Conservation (phyloP, 2,797 vertebrate genomes). For the Diceros bicornis region DNA sequence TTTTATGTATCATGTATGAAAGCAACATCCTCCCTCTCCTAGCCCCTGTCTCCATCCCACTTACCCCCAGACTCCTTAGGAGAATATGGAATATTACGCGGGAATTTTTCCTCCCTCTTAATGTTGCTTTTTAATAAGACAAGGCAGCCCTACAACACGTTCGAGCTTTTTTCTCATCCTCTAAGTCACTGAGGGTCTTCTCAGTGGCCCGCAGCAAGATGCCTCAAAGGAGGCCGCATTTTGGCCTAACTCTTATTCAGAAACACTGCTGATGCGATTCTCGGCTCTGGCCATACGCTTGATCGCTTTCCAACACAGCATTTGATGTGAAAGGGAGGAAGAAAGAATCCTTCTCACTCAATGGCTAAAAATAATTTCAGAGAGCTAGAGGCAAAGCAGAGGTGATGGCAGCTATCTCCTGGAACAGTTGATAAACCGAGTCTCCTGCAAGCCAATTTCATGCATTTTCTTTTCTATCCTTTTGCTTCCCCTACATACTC, state of each 20-base stretch:
- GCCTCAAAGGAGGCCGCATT: neutral
- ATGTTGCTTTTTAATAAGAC: neutral
- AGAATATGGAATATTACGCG: neutral
- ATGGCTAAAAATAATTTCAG: constrained; percentile 81
- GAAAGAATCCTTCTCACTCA: constrained; percentile 61
- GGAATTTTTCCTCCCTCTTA: neutral
- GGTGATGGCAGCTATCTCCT: constrained; percentile 55
- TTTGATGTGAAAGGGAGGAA: constrained; percentile 69
- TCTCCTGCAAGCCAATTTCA: constrained; percentile 49
- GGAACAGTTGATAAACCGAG: constrained; percentile 64
- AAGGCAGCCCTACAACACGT: neutral
- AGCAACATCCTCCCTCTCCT: neutral
- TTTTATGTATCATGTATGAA: neutral
- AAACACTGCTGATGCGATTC: constrained; percentile 24
- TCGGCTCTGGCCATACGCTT: neutral
- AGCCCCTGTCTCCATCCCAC: neutral
- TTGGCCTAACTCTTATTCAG: constrained; percentile 48
- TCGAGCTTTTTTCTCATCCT: neutral
- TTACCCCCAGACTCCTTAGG: neutral
- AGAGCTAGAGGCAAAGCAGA: constrained; percentile 67
- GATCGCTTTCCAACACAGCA: constrained; percentile 53
- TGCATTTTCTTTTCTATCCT: constrained; percentile 72
- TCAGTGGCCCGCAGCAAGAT: neutral
- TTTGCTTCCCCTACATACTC: neutral
- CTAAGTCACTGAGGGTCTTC: constrained; percentile 16